Base-by-base conservation (phyloP, 1,140 invertebrate genomes). In the Spodoptera frugiperda region DNA sequence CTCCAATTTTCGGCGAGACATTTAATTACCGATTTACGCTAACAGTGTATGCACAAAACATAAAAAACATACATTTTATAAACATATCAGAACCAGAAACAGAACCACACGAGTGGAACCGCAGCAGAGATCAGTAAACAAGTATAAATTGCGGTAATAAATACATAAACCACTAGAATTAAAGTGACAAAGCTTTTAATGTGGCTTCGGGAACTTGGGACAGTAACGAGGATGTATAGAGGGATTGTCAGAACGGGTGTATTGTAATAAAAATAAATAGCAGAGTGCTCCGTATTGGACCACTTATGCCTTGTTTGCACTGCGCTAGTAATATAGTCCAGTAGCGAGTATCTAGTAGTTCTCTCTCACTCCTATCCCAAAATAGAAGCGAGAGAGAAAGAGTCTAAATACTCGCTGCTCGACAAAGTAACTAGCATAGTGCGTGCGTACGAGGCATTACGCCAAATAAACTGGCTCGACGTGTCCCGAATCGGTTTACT, bases 401-500 rank as follows among this genome's bases (percentile, higher is more conserved):
- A 25, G n/a, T n/a, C 25, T 25, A 25, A 25, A 25, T 25, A 25
- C 25, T 25, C 25, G 25, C 25, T 25, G 5, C 25, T 25, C 25
- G 25, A 25, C 25, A 2, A 25, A 25, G 5, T 25, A 3, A 25
- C 25, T 25, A 25, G 25, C 25, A 4, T 25, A 25, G 25, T 25
- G 25, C 25, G 25, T 25, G 25, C 25, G 25, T 3, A 25, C 25
- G 5, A 25, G 25, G 25, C 25, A 25, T 25, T 25, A 55, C 15
- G 30, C 25, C 73, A 55, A 76, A 67, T 74, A 78, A 76, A 76
- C 49, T 39, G 71, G 15, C 21, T 30, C 67, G 71, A 77, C 73
- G 77, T 75, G 77, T 59, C 21, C 30, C 39, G 73, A 76, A 78
- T 82, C 61, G 51, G 63, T 78, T 82, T 82, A 82, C 70, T 74